phyloP scores from a whole-genome alignment of 2,113 vertebrate species.

The Pseudopodoces humilis region DNA sequence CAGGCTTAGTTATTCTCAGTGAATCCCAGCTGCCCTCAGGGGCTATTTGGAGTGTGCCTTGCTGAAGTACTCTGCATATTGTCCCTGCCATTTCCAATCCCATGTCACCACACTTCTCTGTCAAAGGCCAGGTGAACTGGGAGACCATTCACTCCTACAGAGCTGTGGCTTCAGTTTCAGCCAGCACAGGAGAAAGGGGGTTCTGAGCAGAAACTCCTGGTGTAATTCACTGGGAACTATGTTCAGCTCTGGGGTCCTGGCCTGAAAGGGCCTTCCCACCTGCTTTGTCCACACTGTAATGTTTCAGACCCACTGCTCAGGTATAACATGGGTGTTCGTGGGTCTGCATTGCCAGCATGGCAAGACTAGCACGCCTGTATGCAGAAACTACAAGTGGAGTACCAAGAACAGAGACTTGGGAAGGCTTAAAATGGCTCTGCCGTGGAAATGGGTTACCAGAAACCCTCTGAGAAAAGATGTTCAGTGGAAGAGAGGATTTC shows the following conservation, averaged over 20 bases:
- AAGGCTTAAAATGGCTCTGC: background rate
- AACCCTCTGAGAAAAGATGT: background rate
- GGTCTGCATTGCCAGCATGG: background rate
- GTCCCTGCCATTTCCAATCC: background rate
- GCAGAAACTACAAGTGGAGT: background rate
- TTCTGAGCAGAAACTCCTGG: background rate
- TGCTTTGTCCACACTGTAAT: accelerated
- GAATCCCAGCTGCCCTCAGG: background rate
- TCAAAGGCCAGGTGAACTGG: background rate
- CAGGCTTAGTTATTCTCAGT: background rate
- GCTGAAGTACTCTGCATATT: background rate
- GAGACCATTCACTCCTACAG: background rate
- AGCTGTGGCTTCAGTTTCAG: background rate
- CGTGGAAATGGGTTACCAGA: background rate
- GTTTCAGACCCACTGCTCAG: background rate
- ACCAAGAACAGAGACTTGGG: background rate
- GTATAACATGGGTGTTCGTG: accelerated
- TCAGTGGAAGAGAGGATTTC: background rate
- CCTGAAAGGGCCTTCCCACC: background rate
- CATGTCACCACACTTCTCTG: background rate
- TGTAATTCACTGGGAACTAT: background rate
- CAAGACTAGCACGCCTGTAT: background rate
- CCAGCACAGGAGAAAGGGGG: background rate
- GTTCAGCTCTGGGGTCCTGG: background rate
- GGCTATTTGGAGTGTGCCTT: background rate